Conservation (phyloP, 2,888 invertebrate species). For the Melipona beecheii region DNA sequence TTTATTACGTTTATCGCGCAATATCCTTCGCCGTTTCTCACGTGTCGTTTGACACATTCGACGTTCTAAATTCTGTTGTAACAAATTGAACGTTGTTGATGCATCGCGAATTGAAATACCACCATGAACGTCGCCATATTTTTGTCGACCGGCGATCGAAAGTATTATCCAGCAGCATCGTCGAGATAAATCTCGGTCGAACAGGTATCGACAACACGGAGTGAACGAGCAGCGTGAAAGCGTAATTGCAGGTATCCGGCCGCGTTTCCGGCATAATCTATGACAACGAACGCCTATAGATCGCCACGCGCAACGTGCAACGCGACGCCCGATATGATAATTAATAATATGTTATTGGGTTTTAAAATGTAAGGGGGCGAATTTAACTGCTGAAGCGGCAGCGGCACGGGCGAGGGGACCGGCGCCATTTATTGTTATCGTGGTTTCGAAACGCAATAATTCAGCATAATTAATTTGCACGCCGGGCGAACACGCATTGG, state of each 20-base stretch:
- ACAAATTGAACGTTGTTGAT: background rate
- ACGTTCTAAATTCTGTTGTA: background rate
- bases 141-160: background rate
- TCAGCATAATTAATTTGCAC: slow-evolving; percentile 61
- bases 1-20: too few relatives aligned
- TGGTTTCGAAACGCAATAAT: slow-evolving; percentile 59
- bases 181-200: background rate
- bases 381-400: slow-evolving; percentile 51
- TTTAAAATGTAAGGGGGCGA: slow-evolving; percentile 53
- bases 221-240: slow-evolving; percentile 10
- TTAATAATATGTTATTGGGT: slow-evolving; percentile 55
- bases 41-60: background rate
- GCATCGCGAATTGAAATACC: background rate
- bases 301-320: slow-evolving; percentile 18
- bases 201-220: too few relatives aligned
- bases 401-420: background rate
- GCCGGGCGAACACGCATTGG: slow-evolving; percentile 11
- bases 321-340: slow-evolving; percentile 32
- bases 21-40: background rate
- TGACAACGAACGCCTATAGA: slow-evolving; percentile 40
- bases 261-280: slow-evolving; percentile 18
- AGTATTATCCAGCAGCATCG: background rate
- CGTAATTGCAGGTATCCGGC: slow-evolving; percentile 15
- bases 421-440: slow-evolving; percentile 62
- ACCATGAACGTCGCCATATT: background rate